Evolutionary conservation across 2,797 vertebrate species (phyloP), one percentile per base, ranked within the genome.

Genomic region (Podarcis lilfordi): DNA sequence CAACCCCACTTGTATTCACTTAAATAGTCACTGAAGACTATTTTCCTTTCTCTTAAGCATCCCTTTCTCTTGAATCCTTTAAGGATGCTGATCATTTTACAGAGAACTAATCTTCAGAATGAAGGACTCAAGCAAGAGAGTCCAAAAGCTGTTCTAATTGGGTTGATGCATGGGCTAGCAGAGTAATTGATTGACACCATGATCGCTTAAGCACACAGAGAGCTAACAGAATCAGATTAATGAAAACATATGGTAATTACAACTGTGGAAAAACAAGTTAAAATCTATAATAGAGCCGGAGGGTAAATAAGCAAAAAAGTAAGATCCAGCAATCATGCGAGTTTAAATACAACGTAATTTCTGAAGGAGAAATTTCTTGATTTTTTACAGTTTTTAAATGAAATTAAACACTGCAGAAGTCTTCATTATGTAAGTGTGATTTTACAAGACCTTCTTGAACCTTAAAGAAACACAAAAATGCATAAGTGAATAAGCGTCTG

Each of bases 201-300:
- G 95, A 96, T 95, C 88, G 35, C 92, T 89, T 92, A 94, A 93
- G 94, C 89, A 95, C 94, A 95, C 93, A 96, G 89, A 87, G 93
- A 95, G 84, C 95, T 96, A 95, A 95, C 94, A 95, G 92, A 96
- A 95, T 96, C 89, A 94, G 93, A 96, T 96, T 96, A 96, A 96
- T 96, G 95, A 96, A 96, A 97, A 96, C 96, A 96, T 96, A 97
- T 92, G 94, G 96, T 95, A 97, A 97, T 97, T 97, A 97, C 95
- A 95, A 95, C 92, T 91, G 92, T 94, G 96, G 91, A 94, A 92
- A 93, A 96, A 91, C 95, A 96, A 95, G 92, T 96, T 95, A 84
- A 93, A 96, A 96, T 96, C 92, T 93, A 61, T 94, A 94, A 91
- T 90, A 92, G 90, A 93, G 93, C 96, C 91, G 92, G 89, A 89